Evolutionary conservation across 2,113 vertebrate genomes (phyloP).

Genomic region (Glaucidium brasilianum): DNA sequence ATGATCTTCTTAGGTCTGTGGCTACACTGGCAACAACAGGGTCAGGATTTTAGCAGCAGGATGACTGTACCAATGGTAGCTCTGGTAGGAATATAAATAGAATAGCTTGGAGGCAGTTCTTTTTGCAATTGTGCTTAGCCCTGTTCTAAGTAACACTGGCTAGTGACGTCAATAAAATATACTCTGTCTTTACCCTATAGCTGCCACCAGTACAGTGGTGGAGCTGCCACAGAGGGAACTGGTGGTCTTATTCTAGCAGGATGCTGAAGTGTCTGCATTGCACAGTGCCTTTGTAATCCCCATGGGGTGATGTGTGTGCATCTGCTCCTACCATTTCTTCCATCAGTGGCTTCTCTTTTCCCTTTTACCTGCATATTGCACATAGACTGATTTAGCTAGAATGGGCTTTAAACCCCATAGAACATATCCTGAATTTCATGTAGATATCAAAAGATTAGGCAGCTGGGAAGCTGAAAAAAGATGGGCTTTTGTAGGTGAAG

Average conservation of each 20-base stretch:
- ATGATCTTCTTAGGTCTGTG: conserved; percentile 14
- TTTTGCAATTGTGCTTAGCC: conserved; percentile 18
- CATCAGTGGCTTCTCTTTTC: neutral
- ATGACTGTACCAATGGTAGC: conserved; percentile 34
- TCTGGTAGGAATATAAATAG: conserved; percentile 51
- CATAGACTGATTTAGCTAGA: neutral
- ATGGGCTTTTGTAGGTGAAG: neutral
- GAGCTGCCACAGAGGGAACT: neutral
- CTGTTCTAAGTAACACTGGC: conserved; percentile 43
- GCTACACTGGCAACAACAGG: neutral
- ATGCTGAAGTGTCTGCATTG: neutral
- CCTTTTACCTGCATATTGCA: neutral
- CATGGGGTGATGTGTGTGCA: neutral
- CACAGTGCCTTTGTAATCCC: neutral
- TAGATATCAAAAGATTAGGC: neutral
- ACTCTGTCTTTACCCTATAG: neutral
- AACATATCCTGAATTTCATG: neutral
- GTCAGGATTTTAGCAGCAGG: conserved; percentile 43
- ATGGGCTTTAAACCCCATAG: neutral
- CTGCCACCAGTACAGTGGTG: neutral
- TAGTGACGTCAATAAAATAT: conserved; percentile 15
- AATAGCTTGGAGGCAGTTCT: conserved; percentile 51
- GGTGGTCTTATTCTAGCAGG: neutral
- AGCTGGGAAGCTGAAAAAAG: neutral
- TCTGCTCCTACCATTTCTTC: neutral